Conservation (phyloP, 1,140 invertebrate genomes). For the Listronotus bonariensis region DNA sequence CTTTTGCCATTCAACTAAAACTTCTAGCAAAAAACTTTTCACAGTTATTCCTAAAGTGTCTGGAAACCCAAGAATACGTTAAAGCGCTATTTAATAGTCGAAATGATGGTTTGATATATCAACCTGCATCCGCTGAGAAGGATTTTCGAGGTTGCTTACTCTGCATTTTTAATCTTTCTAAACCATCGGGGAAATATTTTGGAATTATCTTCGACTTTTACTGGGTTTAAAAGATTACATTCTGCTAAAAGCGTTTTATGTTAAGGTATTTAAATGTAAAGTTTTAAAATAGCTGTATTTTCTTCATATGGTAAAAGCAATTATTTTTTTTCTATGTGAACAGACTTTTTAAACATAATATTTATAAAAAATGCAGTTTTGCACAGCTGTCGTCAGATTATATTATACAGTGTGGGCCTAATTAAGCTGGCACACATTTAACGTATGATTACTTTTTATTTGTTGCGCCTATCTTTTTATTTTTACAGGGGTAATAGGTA, state of each 20-base stretch:
- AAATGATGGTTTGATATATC: constrained; percentile 37
- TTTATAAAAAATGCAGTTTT: too few relatives aligned
- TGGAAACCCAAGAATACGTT: constrained; percentile 32
- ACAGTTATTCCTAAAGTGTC: constrained; percentile 28
- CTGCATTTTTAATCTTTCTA: constrained; percentile 28
- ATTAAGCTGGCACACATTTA: too few relatives aligned
- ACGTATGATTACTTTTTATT: too few relatives aligned
- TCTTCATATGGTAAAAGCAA: too few relatives aligned
- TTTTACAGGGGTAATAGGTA: too few relatives aligned
- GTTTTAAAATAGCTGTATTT: too few relatives aligned
- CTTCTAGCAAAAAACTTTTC: constrained; percentile 16
- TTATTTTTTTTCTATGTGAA: too few relatives aligned
- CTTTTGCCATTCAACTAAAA: constrained; percentile 12
- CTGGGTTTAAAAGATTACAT: constrained; percentile 25
- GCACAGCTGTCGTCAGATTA: too few relatives aligned
- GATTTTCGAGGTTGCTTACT: constrained; percentile 26
- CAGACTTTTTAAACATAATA: too few relatives aligned
- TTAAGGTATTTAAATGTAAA: too few relatives aligned
- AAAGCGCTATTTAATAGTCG: constrained; percentile 34
- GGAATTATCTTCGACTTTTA: constrained; percentile 17
- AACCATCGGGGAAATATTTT: constrained; percentile 18
- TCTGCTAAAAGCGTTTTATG: constrained; percentile 3
- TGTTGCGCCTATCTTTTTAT: too few relatives aligned
- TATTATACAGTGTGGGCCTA: too few relatives aligned
- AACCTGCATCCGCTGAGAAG: constrained; percentile 20